These are phyloP conservation scores for Hyperoodon ampullatus DNA, from an alignment of 2,113 vertebrate species.

Conservation along the genomic window DNA sequence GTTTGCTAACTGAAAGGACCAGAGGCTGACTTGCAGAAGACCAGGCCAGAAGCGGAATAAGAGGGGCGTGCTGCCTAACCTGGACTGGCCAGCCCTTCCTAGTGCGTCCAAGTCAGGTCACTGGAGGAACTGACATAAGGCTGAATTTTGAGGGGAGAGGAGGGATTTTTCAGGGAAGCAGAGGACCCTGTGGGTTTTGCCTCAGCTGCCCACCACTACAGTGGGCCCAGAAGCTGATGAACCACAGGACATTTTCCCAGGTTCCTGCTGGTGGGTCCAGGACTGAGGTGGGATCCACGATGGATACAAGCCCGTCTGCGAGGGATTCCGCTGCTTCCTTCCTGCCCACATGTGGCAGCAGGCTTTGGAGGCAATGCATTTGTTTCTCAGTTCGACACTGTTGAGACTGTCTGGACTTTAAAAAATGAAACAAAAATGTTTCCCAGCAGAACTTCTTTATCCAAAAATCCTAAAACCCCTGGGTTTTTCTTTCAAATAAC, in stretches of 20 bases:
- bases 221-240: neutral
- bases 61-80: neutral
- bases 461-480: neutral
- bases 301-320: neutral
- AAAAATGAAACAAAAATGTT: neutral
- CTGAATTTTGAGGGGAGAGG: neutral
- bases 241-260: neutral
- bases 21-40: neutral
- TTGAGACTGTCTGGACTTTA: neutral
- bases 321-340: neutral
- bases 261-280: neutral
- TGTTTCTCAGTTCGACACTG: neutral
- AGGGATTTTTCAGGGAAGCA: neutral
- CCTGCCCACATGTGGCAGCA: rapidly evolving
- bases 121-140: neutral
- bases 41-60: neutral
- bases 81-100: neutral
- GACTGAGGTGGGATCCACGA: neutral
- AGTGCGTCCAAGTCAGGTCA: neutral
- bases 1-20: neutral
- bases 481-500: neutral
- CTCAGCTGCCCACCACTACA: neutral
- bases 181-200: neutral
- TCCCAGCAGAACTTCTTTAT: neutral
- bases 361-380: neutral